A percentile compares a stretch with the other conserved stretches of the same genome.
phyloP scores from a whole-genome alignment of 1,140 invertebrate species.

The Ceratoteleas bidentatus region DNA sequence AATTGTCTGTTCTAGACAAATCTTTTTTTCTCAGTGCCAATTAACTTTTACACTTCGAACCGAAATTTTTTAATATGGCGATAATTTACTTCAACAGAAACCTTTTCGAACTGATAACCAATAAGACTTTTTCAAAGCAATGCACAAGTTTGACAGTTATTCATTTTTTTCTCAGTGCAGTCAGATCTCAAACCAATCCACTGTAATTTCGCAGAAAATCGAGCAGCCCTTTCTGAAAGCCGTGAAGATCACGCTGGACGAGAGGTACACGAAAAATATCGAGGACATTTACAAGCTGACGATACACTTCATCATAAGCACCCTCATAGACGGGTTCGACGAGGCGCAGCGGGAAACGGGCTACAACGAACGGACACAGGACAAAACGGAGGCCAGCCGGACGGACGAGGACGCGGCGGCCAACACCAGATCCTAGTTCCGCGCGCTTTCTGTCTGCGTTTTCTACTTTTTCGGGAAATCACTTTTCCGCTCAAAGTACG shows the following conservation, averaged over 20 bases:
- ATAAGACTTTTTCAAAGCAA: no score
- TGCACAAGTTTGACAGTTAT: no score
- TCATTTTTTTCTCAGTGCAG: no score
- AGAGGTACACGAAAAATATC: conserved; percentile 95
- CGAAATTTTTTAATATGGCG: no score
- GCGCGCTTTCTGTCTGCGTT: conserved; percentile 1
- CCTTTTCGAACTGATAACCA: no score
- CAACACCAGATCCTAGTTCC: conserved; percentile 71
- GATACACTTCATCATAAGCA: conserved; percentile 94
- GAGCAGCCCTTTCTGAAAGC: conserved; percentile 93
- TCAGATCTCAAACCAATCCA: no score
- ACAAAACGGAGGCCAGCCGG: conserved; percentile 27
- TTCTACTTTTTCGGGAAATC: conserved; percentile 19
- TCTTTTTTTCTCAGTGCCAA: no score
- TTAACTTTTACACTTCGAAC: no score
- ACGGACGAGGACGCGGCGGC: conserved; percentile 32
- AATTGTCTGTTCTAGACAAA: no score
- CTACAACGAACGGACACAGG: conserved; percentile 37
- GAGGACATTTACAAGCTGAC: conserved; percentile 95
- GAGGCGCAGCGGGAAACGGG: conserved; percentile 74
- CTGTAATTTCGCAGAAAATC: conserved; percentile 87
- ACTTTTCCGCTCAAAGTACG: conserved; percentile 35
- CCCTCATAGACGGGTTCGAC: conserved; percentile 90
- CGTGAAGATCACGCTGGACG: conserved; percentile 91
- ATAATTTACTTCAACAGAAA: no score